Percentiles rank a stretch among this genome's conserved stretches.
Conservation (phyloP, 2,888 invertebrate genomes). For the Luffia ferchaultella region DNA sequence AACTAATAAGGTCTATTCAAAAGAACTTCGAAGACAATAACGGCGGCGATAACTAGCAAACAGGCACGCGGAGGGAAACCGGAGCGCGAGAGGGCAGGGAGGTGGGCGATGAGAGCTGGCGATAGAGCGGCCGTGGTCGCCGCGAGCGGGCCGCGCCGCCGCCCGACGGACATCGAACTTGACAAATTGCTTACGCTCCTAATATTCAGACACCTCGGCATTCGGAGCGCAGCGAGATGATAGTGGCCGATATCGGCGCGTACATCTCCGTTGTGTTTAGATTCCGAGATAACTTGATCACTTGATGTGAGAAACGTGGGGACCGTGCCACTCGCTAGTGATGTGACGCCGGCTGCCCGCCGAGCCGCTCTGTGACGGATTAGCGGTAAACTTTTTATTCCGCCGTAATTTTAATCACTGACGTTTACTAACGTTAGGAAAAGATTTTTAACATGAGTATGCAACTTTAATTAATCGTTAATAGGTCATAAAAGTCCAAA, state of each 20-base stretch:
- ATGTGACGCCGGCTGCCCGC: conserved; percentile 17
- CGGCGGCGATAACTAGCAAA: conserved; percentile 22
- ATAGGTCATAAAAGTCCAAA: conserved; percentile 1
- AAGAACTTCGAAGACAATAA: conserved; percentile 26
- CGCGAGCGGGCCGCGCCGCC: conserved; percentile 11
- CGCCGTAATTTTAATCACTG: conserved; percentile 5
- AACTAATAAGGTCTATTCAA: no score
- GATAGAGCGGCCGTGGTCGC: conserved; percentile 17
- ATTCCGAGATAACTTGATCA: conserved; percentile 54
- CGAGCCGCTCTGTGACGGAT: conserved; percentile 7
- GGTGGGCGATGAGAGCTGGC: conserved; percentile 22
- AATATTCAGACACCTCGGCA: conserved; percentile 47
- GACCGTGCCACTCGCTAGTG: conserved; percentile 24
- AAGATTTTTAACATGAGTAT: neutral
- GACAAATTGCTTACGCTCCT: conserved; percentile 63
- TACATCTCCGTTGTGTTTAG: conserved; percentile 49
- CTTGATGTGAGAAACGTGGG: conserved; percentile 35
- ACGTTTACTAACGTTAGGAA: conserved; percentile 1
- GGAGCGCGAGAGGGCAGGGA: conserved; percentile 3
- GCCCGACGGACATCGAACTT: conserved; percentile 46
- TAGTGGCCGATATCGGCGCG: conserved; percentile 38
- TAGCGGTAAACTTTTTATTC: conserved; percentile 9
- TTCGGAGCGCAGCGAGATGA: conserved; percentile 16
- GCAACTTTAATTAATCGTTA: conserved; percentile 5
- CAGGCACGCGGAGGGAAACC: conserved; percentile 1